A percentile compares a stretch with the other conserved stretches of the same genome.
phyloP scores from a whole-genome alignment of 2,113 vertebrate species.

The Garra rufa region DNA sequence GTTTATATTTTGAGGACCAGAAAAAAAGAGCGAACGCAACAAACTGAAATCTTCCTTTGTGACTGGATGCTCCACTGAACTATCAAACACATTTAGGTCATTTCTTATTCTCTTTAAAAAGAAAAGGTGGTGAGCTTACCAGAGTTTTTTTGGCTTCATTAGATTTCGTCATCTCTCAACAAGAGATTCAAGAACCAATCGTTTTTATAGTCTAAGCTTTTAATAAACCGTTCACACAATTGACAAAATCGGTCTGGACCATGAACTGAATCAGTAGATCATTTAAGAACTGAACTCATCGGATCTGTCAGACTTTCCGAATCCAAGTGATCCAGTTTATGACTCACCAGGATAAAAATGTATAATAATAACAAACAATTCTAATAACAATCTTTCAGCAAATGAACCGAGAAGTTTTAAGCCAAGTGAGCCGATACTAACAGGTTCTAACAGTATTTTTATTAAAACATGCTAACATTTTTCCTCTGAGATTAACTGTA shows the following conservation, averaged over 20 bases:
- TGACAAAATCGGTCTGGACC: not conserved
- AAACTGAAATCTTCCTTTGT: not conserved
- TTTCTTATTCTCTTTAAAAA: not conserved
- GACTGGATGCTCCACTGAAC: not conserved
- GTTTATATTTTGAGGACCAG: not conserved
- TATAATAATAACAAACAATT: too few species aligned
- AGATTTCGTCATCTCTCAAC: not conserved
- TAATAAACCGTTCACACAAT: not conserved
- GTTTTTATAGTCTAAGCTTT: not conserved
- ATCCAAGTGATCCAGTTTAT: not conserved
- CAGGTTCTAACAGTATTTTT: too few species aligned
- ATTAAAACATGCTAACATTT: not conserved
- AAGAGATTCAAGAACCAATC: not conserved
- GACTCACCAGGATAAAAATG: too few species aligned
- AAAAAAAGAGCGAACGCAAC: not conserved
- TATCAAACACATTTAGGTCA: not conserved
- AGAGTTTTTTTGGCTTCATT: not conserved
- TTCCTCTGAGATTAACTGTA: not conserved
- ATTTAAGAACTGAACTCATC: too few species aligned
- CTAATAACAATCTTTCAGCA: too few species aligned
- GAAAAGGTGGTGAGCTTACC: not conserved
- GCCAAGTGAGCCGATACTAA: too few species aligned
- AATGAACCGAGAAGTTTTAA: too few species aligned
- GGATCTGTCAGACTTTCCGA: not conserved
- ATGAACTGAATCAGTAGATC: not conserved